These are phyloP conservation scores for Idaea biselata DNA, from an alignment of 2,888 invertebrate species.

Conservation along the genomic window DNA sequence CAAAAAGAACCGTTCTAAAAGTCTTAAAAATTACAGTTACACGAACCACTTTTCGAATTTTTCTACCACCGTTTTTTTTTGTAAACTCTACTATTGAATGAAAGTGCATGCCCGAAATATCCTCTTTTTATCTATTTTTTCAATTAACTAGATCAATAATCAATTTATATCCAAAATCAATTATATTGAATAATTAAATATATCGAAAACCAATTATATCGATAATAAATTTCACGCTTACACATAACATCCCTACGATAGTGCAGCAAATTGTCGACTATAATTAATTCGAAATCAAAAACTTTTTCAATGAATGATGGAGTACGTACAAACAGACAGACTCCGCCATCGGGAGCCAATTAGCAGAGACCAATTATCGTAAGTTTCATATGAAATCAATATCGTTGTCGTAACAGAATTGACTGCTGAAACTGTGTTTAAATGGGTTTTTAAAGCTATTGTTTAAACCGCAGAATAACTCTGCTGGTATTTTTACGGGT, in stretches of 20 bases:
- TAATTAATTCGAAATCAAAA: conserved; percentile 66
- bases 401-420: background rate
- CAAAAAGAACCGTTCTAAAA: too few species aligned
- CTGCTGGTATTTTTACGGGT: too few species aligned
- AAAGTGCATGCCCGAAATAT: too few species aligned
- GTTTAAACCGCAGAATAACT: too few species aligned
- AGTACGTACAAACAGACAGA: conserved; percentile 22
- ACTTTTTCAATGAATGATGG: conserved; percentile 57
- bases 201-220: conserved; percentile 10
- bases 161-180: too few species aligned
- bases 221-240: conserved; percentile 16
- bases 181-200: too few species aligned
- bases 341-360: conserved; percentile 45
- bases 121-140: too few species aligned
- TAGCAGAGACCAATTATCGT: conserved; percentile 48
- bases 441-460: background rate
- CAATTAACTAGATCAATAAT: too few species aligned
- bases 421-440: background rate
- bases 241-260: conserved; percentile 19
- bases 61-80: too few species aligned
- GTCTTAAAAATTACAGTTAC: too few species aligned
- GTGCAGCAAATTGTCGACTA: conserved; percentile 49
- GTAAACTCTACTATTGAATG: too few species aligned
- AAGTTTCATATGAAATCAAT: conserved; percentile 16
- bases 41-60: too few species aligned